Evolutionary conservation across 2,797 vertebrate species (phyloP), one percentile per base, ranked within the genome.

Genomic region (Australoheros facetus): DNA sequence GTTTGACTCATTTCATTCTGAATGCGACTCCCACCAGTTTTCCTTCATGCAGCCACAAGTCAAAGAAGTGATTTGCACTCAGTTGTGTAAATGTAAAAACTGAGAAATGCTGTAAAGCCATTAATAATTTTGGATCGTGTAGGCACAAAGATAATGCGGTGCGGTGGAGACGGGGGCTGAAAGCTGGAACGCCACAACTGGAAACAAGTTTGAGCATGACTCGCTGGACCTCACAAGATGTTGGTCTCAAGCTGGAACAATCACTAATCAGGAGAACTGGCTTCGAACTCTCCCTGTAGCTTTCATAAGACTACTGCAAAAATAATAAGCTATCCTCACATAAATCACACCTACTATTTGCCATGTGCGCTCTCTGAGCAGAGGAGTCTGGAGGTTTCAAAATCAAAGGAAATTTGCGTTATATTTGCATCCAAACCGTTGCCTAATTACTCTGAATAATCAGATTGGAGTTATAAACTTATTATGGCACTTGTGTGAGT

Each of bases 141-240:
- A 32, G 45, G 17, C 26, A 69, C 28, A n/a, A 54, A 66, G 58
- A 66, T 45, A 77, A 77, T 54, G 53, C 14, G 13, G 28, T 42
- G 37, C 7, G 11, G n/a, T 64, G 30, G 66, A 64, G 72, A 48
- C 51, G 42, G 6, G 6, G 12, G 57, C 37, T 72, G 59, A 69
- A 73, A 79, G 48, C 32, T 57, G 74, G 3, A n/a, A 82, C 3
- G 14, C 69, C 1, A 55, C 11, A 45, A 72, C 60, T 54, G 37
- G 51, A 57, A 73, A 84, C 86, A 70, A 85, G 82, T 34, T 73
- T 14, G 7, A 88, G 78, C 88, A 58, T 0, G 56, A 80, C 42
- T 62, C 5, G n/a, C 23, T 54, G 42, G 77, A 80, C 73, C 80
- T 82, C 81, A 70, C 55, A 55, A 66, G 59, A 84, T 53, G 71